Conservation (phyloP, 2,797 vertebrate species). For the Pseudomugil gertrudae region DNA sequence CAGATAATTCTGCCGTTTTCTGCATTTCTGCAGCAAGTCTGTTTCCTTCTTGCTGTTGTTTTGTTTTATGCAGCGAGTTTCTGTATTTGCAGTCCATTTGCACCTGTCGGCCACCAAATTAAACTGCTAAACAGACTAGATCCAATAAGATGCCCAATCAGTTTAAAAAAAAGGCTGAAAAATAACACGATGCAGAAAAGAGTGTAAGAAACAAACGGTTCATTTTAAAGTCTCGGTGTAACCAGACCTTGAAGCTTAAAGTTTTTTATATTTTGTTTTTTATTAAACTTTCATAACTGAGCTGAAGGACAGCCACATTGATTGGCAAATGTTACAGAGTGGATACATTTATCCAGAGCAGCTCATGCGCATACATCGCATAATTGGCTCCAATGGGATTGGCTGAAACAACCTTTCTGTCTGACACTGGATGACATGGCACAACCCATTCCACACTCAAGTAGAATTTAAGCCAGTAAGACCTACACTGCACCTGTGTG, state of each 20-base stretch:
- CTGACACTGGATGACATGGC: conserved; percentile 50
- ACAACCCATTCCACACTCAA: conserved; percentile 11
- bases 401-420: conserved; percentile 36
- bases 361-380: conserved; percentile 27
- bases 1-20: too few relatives aligned
- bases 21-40: too few relatives aligned
- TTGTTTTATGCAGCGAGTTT: too few relatives aligned
- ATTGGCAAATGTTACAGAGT: conserved; percentile 39
- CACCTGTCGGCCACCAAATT: too few relatives aligned
- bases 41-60: too few relatives aligned
- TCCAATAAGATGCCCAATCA: too few relatives aligned
- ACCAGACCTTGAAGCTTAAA: background rate
- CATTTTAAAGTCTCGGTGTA: background rate
- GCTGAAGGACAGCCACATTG: conserved; percentile 40
- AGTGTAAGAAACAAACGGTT: background rate
- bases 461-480: conserved; percentile 24
- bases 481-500: background rate
- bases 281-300: conserved; percentile 7
- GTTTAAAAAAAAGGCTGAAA: background rate
- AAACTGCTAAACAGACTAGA: too few relatives aligned
- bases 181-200: background rate
- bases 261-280: background rate
- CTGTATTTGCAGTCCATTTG: too few relatives aligned
- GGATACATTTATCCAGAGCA: conserved; percentile 22
- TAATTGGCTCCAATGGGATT: conserved; percentile 49